A percentile compares a stretch with the other conserved stretches of the same genome.
phyloP scores from a whole-genome alignment of 2,113 vertebrate species.

The Chionis minor region DNA sequence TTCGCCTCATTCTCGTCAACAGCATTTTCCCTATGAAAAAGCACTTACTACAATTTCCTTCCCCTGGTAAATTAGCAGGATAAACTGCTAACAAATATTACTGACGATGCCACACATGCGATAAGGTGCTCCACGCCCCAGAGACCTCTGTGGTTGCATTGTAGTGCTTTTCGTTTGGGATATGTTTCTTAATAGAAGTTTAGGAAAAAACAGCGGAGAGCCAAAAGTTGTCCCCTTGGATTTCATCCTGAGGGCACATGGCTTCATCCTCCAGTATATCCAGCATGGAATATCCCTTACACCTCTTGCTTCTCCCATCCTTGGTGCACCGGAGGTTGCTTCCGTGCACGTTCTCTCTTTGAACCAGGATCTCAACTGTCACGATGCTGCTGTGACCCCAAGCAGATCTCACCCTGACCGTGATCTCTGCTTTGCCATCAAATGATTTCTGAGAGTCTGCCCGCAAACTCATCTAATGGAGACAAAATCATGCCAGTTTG shows the following conservation, averaged over 20 bases:
- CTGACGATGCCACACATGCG: fast-evolving
- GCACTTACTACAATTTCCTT: background rate
- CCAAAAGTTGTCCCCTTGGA: background rate
- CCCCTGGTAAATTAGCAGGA: background rate
- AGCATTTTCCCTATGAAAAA: background rate
- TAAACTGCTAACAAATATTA: background rate
- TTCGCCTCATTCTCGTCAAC: background rate
- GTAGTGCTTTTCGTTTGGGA: background rate
- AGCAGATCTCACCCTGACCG: fast-evolving
- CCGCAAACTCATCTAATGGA: fast-evolving
- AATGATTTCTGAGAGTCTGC: background rate
- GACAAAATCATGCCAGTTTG: background rate
- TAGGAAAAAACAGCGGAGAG: background rate
- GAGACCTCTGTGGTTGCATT: background rate
- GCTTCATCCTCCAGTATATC: background rate
- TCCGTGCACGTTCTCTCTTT: fast-evolving
- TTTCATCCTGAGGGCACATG: background rate
- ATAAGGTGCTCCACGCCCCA: background rate
- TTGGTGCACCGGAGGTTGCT: background rate
- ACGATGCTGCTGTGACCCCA: fast-evolving
- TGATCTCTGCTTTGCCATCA: background rate
- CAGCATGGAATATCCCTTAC: no score
- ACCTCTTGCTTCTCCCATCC: background rate
- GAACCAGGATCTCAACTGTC: background rate
- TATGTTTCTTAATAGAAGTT: background rate